A percentile compares a stretch with the other conserved stretches of the same genome.
Evolutionary conservation across 2,797 vertebrate genomes (phyloP).

Genomic region (Coreius guichenoti): DNA sequence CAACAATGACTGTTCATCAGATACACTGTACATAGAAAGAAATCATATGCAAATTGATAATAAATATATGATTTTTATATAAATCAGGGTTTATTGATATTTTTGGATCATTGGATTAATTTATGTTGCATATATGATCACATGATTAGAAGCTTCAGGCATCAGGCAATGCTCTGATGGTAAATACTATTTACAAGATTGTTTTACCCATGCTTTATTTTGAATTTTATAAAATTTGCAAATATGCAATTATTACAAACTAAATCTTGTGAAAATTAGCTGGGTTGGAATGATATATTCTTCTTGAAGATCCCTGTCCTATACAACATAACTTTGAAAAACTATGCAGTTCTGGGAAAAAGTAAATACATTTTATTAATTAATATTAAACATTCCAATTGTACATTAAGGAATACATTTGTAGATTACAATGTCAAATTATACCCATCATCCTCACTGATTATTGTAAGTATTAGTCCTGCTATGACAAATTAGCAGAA

Average conservation of each 20-base stretch:
- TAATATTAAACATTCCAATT: not conserved
- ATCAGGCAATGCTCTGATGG: not conserved
- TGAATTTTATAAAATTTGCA: not conserved
- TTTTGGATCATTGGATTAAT: not conserved
- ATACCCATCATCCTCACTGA: not conserved
- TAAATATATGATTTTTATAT: not conserved
- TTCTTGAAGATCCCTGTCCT: not conserved
- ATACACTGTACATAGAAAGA: not conserved
- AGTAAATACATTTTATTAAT: not conserved
- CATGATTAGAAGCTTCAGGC: too few species aligned
- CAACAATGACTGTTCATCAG: not conserved
- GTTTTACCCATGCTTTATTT: not conserved
- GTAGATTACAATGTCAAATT: not conserved
- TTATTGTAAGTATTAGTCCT: not conserved
- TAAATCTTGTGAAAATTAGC: not conserved
- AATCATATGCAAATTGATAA: not conserved
- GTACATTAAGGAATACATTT: not conserved
- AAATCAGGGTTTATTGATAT: not conserved
- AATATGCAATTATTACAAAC: not conserved
- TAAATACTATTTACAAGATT: not conserved
- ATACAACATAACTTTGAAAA: not conserved
- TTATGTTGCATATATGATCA: not conserved
- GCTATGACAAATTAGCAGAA: not conserved
- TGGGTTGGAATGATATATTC: not conserved
- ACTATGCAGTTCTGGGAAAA: not conserved